Evolutionary conservation across 2,888 invertebrate species (phyloP), one percentile per base, ranked within the genome.

Genomic region (Tetranychus truncatus): DNA sequence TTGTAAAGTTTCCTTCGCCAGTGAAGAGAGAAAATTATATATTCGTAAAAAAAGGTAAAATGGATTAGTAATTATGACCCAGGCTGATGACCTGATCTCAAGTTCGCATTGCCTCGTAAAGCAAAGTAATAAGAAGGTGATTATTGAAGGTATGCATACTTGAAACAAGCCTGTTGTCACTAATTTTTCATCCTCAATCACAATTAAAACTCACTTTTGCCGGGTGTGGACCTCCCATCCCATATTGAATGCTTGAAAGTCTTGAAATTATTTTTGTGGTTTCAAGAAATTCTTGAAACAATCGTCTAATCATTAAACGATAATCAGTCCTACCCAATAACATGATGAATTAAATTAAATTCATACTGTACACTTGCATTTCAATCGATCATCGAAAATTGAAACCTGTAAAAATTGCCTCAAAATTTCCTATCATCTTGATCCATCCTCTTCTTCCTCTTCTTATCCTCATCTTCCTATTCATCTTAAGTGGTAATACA

Each of bases 151-250:
- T 55, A 9, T 55, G 55, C 9, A 34, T 34, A 55, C 55, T 15
- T 15, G 9, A 15, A 55, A 55, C 55, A 55, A 55, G 55, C 55
- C 55, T 55, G 11, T 55, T 15, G 55, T 55, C 55, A 55, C 55
- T 55, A 55, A 55, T 55, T 55, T 55, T 55, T 55, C 55, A 55
- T 55, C 55, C 55, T 55, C 55, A 55, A 55, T 55, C 55, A 55
- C 55, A 55, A 55, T 55, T 55, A 55, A 55, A 55, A 55, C 55
- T 55, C 55, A 55, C 55, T 55, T 15, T 55, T 55, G 11, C 15
- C 55, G 55, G 55, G 55, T 55, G 55, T 55, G 55, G 55, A 55
- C 55, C 55, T 55, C 55, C 55, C 55, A 55, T 55, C 55, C 55
- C 55, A 55, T 55, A 55, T 55, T 34, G 34, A 55, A 55, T 55